Conservation (phyloP, 1,140 invertebrate genomes). For the Adoxophyes honmai region DNA sequence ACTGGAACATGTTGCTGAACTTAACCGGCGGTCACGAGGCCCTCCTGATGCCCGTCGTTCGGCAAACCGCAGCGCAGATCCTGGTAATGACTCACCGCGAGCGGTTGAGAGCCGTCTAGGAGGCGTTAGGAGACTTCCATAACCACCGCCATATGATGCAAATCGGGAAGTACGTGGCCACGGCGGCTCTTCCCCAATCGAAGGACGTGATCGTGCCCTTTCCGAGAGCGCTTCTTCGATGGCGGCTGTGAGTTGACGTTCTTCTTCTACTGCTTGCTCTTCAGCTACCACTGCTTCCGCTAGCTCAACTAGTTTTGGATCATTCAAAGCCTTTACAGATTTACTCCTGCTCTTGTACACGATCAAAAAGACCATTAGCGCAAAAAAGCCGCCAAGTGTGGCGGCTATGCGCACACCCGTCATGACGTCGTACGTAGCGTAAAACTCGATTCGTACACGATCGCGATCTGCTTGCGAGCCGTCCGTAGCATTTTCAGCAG, state of each 20-base stretch:
- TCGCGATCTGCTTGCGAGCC: conserved; percentile 71
- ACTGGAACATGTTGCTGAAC: conserved; percentile 88
- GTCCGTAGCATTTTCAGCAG: conserved; percentile 53
- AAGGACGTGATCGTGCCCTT: conserved; percentile 66
- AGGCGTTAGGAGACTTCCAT: conserved; percentile 82
- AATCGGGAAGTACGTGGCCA: conserved; percentile 79
- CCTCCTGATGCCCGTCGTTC: conserved; percentile 73
- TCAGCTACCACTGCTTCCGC: conserved; percentile 87
- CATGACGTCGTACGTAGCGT: conserved; percentile 94
- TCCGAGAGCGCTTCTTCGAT: conserved; percentile 82
- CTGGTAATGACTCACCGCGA: conserved; percentile 76
- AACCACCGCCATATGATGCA: conserved; percentile 83
- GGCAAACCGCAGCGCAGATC: conserved; percentile 75
- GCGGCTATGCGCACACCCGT: conserved; percentile 92
- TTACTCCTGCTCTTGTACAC: conserved; percentile 91
- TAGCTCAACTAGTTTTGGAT: conserved; percentile 81
- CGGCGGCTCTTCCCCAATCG: conserved; percentile 68
- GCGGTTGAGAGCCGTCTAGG: conserved; percentile 78
- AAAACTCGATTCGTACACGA: conserved; percentile 86
- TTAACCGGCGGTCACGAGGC: conserved; percentile 81
- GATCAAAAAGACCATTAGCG: conserved; percentile 90
- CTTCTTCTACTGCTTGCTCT: conserved; percentile 83
- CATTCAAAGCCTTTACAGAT: conserved; percentile 82
- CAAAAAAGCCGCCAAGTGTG: conserved; percentile 92
- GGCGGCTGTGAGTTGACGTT: conserved; percentile 83